phyloP scores from a whole-genome alignment of 2,113 vertebrate genomes.

The Perca fluviatilis region DNA sequence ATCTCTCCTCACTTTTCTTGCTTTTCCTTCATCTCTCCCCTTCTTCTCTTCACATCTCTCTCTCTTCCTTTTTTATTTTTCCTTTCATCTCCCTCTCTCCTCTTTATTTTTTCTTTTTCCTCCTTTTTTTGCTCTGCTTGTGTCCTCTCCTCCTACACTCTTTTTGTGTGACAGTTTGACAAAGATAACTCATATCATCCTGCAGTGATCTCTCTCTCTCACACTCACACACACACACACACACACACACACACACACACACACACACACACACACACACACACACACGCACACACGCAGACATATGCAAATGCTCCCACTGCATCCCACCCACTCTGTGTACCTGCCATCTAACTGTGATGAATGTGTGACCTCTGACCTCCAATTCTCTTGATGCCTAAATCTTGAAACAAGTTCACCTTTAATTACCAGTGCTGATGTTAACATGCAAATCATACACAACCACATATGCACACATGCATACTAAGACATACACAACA shows the following conservation, averaged over 20 bases:
- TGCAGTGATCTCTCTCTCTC: neutral
- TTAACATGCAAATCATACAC: constrained; percentile 49
- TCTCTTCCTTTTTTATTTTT: neutral
- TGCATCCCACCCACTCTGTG: constrained; percentile 12
- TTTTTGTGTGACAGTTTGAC: constrained; percentile 26
- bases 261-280: constrained; percentile 30
- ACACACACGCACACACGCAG: constrained; percentile 22
- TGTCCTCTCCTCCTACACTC: constrained; percentile 7
- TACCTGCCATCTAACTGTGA: constrained; percentile 62
- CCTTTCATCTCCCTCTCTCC: neutral
- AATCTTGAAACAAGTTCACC: constrained; percentile 67
- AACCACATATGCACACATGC: neutral
- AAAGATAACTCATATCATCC: constrained; percentile 33
- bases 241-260: neutral
- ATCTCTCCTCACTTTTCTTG: neutral
- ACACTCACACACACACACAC: neutral
- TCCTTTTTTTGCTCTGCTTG: too few species aligned
- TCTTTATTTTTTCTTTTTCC: too few species aligned
- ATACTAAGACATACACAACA: constrained; percentile 7
- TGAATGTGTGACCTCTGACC: constrained; percentile 76
- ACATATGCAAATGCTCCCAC: constrained; percentile 25
- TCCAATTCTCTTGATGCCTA: constrained; percentile 49
- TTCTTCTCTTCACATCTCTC: neutral
- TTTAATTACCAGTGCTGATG: constrained; percentile 72
- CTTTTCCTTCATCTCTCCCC: neutral